Base-by-base conservation (phyloP, 2,888 invertebrate genomes). In the Phrixothrix hirtus region DNA sequence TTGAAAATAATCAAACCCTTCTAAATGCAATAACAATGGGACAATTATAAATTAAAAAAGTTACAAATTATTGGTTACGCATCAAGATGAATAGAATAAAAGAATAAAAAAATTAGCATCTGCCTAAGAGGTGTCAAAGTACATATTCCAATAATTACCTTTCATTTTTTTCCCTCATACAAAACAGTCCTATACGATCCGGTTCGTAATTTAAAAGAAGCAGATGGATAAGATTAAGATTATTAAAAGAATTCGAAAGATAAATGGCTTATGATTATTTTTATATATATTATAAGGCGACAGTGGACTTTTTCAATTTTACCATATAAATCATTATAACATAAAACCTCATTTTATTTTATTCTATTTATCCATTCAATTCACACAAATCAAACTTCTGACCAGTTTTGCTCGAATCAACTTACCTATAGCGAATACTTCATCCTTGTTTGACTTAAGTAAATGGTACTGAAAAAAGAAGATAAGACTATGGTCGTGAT, bases 331-430 rank as follows among this genome's bases (percentile, higher is more conserved):
- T 54, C 54, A 54, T 48, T 44, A 48, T 21, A 43, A 39, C 39
- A 54, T 48, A 54, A 53, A 48, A 43, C 48, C 45, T 43, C 34
- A 32, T 47, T 43, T 49, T 34, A 44, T 50, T 53, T 53, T 53
- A 42, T 53, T 53, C 42, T 30, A 51, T 51, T 55, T 47, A 47
- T 42, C 42, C 50, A 50, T 50, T 55, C 55, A 47, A 53, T 55
- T 46, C 55, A 47, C 45, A 51, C 55, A 51, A 55, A 55, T 55
- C 55, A 51, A 50, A 55, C 46, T 45, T 55, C 27, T 41, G 45
- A 55, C 50, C 46, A 48, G 55, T 50, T 55, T 38, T 34, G 21
- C 21, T 35, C 27, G 35, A 25, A 31, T 30, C 42, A 37, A 11
- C 34, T 36, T 38, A 42, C 36, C 17, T 13, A 5, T 14, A 41